phyloP scores from a whole-genome alignment of 2,888 invertebrate species.

The Epsilonema sp. region DNA sequence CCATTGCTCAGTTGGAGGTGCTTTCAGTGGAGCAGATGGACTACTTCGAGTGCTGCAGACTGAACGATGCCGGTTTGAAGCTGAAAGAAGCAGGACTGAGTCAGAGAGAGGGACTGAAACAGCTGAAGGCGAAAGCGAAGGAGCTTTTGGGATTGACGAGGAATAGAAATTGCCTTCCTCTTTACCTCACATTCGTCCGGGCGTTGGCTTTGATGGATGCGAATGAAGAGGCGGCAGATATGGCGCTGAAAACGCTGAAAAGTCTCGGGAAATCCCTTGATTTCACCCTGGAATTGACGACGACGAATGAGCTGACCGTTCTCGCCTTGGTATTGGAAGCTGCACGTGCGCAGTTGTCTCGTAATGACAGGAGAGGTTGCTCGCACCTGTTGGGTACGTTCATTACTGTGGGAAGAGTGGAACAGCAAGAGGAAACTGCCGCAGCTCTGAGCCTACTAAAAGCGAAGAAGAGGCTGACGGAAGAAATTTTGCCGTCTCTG shows the following conservation, averaged over 20 bases:
- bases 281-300: no score
- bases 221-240: background rate
- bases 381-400: no score
- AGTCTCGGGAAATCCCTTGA: no score
- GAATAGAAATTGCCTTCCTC: background rate
- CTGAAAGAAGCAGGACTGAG: conserved; percentile 7
- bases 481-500: background rate
- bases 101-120: background rate
- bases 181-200: background rate
- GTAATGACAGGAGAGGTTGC: no score
- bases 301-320: no score
- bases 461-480: background rate
- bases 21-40: background rate
- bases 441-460: no score
- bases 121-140: background rate
- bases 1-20: no score
- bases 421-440: no score
- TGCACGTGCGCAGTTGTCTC: no score
- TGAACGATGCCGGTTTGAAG: background rate
- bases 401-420: no score
- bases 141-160: background rate
- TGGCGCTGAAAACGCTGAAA: no score
- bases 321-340: no score
- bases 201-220: background rate
- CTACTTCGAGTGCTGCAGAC: background rate